Evolutionary conservation across 2,797 vertebrate genomes (phyloP).

Genomic region (Pteropus rufus): DNA sequence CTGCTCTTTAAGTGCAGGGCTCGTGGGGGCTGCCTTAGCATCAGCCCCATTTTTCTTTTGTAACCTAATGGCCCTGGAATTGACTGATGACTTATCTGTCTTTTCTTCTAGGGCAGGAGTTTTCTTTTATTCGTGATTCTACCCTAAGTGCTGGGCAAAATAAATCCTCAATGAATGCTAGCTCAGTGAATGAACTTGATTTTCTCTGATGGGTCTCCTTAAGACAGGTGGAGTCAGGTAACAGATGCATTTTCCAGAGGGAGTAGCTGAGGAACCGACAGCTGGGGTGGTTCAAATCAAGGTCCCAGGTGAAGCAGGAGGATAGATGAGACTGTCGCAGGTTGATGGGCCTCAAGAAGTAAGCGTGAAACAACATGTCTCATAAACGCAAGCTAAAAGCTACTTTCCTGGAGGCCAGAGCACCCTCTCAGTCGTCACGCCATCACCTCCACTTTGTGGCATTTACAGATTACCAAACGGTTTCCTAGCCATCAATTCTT

Average conservation of each 20-base stretch:
- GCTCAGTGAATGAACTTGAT: neutral
- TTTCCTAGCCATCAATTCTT: neutral
- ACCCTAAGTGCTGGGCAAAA: neutral
- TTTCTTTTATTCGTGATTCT: neutral
- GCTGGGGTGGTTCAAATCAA: neutral
- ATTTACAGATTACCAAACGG: neutral
- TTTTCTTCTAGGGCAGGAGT: neutral
- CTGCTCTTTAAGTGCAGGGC: neutral
- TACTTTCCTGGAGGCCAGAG: neutral
- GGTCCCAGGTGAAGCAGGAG: neutral
- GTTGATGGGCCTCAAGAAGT: neutral
- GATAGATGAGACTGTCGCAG: neutral
- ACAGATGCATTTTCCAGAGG: neutral
- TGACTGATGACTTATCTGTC: neutral
- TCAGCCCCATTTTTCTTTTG: neutral
- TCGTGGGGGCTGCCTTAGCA: neutral
- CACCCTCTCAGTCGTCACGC: neutral
- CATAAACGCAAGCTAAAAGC: neutral
- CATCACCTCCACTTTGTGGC: neutral
- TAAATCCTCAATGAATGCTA: neutral
- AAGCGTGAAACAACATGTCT: neutral
- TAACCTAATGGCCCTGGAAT: neutral
- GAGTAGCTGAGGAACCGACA: neutral
- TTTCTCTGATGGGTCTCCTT: neutral
- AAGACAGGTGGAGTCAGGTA: neutral